Base-by-base conservation (phyloP, 1,140 invertebrate genomes). In the Drosophila pandora region DNA sequence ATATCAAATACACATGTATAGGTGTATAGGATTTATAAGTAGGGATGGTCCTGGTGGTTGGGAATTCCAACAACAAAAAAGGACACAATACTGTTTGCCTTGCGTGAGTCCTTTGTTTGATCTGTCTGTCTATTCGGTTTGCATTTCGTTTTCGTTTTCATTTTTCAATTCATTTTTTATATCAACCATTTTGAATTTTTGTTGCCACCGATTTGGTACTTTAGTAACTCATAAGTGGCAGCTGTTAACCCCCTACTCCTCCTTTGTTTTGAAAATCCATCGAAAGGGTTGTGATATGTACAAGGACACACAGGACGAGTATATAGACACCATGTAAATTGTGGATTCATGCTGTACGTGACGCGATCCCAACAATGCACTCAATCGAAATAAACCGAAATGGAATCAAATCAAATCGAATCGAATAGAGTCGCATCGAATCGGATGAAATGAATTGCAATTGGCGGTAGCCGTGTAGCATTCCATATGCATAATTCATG, bases 101-200 rank as follows among this genome's bases (percentile, higher is more conserved):
- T 63, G 57, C 39, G 55, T 37, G 45, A 48, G 53, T 56, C 50
- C 22, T 77, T 75, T 50, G 61, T 62, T 57, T 84, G 60, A 68
- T 65, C 48, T 32, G 37, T 5, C 10, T 60, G 37, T 52, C 41
- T 63, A 62, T 75, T 78, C 76, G 69, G 67, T 72, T 76, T 78
- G 17, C 78, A 79, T 73, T 87, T 88, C 64, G 74, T 80, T 73
- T 87, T 88, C 64, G 74, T 80, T 85, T 68, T 79, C 68, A 79
- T 77, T 84, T 84, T 62, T 56, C 30, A 39, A 59, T 59, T 75
- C 61, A 73, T 63, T 79, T 87, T 69, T 88, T 76, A 62, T 58
- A 54, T 28, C 41, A 54, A 59, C 83, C 84, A 87, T 88, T 87
- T 87, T 88, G 84, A 79, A 83, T 76, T 64, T 73, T 47, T 76